Percentiles rank a stretch among this genome's conserved stretches.
Conservation (phyloP, 2,888 invertebrate genomes). For the Diloba caeruleocephala region DNA sequence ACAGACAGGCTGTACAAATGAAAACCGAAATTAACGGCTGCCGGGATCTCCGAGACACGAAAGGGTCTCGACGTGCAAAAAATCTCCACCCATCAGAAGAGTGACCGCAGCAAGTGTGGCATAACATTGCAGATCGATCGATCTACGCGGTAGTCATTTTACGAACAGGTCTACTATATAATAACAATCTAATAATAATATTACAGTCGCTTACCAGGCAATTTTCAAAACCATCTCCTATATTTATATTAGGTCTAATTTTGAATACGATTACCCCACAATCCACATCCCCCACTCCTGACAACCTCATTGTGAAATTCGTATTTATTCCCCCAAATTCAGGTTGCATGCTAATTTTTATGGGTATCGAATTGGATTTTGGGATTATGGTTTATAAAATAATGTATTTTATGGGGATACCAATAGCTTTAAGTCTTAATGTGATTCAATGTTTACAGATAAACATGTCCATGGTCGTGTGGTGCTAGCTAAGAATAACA, state of each 20-base stretch:
- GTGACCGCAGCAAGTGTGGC: too few relatives aligned
- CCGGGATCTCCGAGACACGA: too few relatives aligned
- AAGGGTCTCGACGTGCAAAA: too few relatives aligned
- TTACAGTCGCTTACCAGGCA: constrained; percentile 20
- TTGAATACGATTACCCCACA: constrained; percentile 57
- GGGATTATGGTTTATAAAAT: constrained; percentile 23
- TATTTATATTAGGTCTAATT: constrained; percentile 42
- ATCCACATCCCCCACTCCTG: constrained; percentile 35
- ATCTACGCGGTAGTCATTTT: too few relatives aligned
- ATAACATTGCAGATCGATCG: too few relatives aligned
- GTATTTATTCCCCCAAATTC: constrained; percentile 37
- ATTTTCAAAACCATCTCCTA: constrained; percentile 20
- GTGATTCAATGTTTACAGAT: background rate
- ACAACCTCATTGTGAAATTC: constrained; percentile 44
- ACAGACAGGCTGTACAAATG: too few relatives aligned
- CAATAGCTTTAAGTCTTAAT: background rate
- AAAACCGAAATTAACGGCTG: too few relatives aligned
- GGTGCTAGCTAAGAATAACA: too few relatives aligned
- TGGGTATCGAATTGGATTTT: constrained; percentile 34
- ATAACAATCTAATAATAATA: constrained; percentile 43
- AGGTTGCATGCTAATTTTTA: constrained; percentile 46
- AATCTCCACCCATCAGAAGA: too few relatives aligned
- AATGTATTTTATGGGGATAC: constrained; percentile 8
- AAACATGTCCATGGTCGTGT: too few relatives aligned
- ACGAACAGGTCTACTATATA: too few relatives aligned